These are phyloP conservation scores for Brachionichthys hirsutus DNA, from an alignment of 2,113 vertebrate species.

Conservation along the genomic window DNA sequence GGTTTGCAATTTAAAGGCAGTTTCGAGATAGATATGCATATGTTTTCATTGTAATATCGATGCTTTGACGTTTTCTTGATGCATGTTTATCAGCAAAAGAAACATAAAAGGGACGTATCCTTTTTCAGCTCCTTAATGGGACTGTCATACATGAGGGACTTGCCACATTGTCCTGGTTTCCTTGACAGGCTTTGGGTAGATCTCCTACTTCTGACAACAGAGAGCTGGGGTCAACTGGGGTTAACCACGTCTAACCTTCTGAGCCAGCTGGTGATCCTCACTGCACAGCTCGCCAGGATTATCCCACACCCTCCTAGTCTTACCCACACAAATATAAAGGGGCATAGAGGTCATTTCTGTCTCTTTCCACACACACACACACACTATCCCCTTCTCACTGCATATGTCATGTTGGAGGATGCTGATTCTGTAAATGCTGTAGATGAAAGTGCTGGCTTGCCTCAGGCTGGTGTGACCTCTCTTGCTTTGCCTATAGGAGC, in stretches of 20 bases:
- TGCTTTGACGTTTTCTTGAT: not conserved
- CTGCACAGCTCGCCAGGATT: conserved; percentile 47
- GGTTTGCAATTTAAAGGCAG: no score
- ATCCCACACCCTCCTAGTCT: conserved; percentile 54
- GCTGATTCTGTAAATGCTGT: conserved; percentile 49
- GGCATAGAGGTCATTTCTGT: conserved; percentile 34
- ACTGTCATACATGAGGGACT: conserved; percentile 27
- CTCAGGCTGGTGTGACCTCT: conserved; percentile 43
- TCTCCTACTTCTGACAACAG: conserved; percentile 48
- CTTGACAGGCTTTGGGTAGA: conserved; percentile 43
- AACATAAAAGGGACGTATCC: conserved; percentile 8
- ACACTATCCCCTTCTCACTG: conserved; percentile 1
- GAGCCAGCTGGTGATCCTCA: conserved; percentile 65
- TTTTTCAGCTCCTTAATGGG: conserved; percentile 6
- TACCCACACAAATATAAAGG: conserved; percentile 34
- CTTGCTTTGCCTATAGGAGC: conserved; percentile 38
- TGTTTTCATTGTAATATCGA: no score
- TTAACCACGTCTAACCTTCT: conserved; percentile 64
- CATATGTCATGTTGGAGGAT: conserved; percentile 36
- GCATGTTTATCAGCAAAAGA: conserved; percentile 1
- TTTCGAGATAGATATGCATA: no score
- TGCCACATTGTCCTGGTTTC: conserved; percentile 50
- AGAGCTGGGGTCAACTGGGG: conserved; percentile 64
- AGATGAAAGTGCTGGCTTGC: conserved; percentile 52
- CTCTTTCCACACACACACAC: conserved; percentile 1